These are phyloP conservation scores for Aporrectodea caliginosa DNA, from an alignment of 1,140 invertebrate species.

Conservation along the genomic window DNA sequence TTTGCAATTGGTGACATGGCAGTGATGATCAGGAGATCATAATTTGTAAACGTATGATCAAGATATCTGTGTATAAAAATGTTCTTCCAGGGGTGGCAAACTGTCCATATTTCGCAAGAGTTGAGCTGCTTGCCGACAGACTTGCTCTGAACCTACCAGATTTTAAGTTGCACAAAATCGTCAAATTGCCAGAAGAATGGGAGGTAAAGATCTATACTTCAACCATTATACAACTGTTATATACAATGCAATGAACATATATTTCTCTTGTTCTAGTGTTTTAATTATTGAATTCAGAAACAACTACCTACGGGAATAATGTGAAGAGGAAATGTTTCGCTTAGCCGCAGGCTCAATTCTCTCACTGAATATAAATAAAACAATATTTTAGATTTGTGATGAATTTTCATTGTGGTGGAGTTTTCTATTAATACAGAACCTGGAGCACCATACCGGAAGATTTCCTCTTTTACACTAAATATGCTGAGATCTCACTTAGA, in stretches of 20 bases:
- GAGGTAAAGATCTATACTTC: constrained; percentile 38
- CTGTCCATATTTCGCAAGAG: constrained; percentile 54
- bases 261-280: not conserved
- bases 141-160: constrained; percentile 48
- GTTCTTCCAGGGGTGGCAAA: constrained; percentile 47
- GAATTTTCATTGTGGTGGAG: not conserved
- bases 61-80: not conserved
- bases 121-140: constrained; percentile 52
- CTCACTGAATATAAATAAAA: not conserved
- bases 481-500: not conserved
- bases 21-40: not conserved
- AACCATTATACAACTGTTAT: not conserved
- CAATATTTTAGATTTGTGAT: not conserved
- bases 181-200: constrained; percentile 48
- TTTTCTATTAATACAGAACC: not conserved
- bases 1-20: not conserved
- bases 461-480: not conserved
- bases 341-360: too few species aligned
- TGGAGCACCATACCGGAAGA: not conserved
- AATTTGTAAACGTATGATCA: not conserved
- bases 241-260: not conserved
- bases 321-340: too few species aligned
- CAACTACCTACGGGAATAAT: too few species aligned
- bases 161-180: constrained; percentile 54
- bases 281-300: not conserved